phyloP scores from a whole-genome alignment of 2,797 vertebrate genomes.

The Saxicola maurus region DNA sequence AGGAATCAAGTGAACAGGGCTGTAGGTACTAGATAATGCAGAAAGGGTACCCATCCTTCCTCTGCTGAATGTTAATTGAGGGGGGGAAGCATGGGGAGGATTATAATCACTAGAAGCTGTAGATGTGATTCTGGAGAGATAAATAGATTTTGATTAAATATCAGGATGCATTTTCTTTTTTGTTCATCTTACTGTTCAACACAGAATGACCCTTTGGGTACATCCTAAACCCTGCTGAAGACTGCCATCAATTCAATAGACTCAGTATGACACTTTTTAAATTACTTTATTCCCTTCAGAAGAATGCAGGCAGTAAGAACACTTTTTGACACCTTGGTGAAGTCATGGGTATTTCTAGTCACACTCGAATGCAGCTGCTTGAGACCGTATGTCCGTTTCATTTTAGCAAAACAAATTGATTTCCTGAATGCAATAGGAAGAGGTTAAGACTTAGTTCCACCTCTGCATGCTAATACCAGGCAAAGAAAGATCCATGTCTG shows the following conservation, averaged over 20 bases:
- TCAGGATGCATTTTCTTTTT: neutral
- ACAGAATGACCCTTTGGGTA: neutral
- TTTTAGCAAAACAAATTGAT: constrained; percentile 1
- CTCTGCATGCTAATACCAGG: neutral
- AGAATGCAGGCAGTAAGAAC: neutral
- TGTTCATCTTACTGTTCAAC: neutral
- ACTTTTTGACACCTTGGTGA: neutral
- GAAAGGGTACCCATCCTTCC: neutral
- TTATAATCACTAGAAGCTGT: neutral
- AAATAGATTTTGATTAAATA: neutral
- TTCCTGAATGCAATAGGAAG: neutral
- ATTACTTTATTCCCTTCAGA: neutral
- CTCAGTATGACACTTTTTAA: neutral
- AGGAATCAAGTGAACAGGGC: neutral
- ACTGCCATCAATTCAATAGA: neutral
- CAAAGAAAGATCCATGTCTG: neutral
- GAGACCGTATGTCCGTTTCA: neutral
- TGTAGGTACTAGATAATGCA: neutral
- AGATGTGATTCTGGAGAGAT: neutral
- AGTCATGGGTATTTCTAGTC: neutral
- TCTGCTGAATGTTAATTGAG: neutral
- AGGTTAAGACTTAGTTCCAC: neutral
- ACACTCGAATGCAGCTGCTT: neutral
- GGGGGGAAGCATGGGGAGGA: neutral
- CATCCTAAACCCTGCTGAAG: neutral